phyloP scores from a whole-genome alignment of 2,888 invertebrate species.

The Yponomeuta cagnagella region DNA sequence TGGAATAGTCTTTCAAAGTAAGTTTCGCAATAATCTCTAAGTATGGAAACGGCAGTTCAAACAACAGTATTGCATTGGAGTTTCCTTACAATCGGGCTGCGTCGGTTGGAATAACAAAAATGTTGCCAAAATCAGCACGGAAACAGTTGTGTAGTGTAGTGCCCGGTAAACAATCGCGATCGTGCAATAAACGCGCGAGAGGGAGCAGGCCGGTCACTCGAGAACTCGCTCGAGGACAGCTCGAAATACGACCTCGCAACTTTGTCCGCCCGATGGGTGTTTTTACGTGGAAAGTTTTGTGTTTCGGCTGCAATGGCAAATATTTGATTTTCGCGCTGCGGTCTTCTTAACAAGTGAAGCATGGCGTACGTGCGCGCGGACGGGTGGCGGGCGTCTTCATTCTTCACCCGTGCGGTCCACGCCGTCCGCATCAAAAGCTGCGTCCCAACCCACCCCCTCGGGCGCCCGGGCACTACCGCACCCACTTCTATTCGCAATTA shows the following conservation, averaged over 20 bases:
- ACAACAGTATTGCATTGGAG: conserved; percentile 11
- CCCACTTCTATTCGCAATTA: conserved; percentile 55
- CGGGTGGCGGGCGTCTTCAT: conserved; percentile 40
- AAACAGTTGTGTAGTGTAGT: conserved; percentile 59
- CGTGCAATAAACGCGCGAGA: conserved; percentile 50
- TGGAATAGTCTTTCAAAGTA: not conserved
- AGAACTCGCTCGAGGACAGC: conserved; percentile 47
- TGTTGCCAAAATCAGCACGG: conserved; percentile 56
- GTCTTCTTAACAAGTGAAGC: conserved; percentile 59
- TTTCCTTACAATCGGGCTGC: not conserved
- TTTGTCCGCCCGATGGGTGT: conserved; percentile 44
- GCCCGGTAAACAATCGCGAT: conserved; percentile 56
- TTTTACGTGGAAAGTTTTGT: conserved; percentile 58
- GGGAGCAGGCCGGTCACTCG: conserved; percentile 44
- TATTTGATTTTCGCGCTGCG: conserved; percentile 59
- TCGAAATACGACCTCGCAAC: conserved; percentile 46
- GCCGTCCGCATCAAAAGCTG: conserved; percentile 45
- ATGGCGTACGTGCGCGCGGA: conserved; percentile 45
- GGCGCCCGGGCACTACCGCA: conserved; percentile 28
- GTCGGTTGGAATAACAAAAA: conserved; percentile 31
- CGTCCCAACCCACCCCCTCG: conserved; percentile 22
- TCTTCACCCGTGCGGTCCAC: conserved; percentile 38
- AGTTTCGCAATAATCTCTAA: not conserved
- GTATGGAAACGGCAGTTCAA: not conserved
- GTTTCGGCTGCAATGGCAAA: conserved; percentile 60